Percentiles rank a stretch among this genome's conserved stretches.
Evolutionary conservation across 1,140 invertebrate genomes (phyloP).

Genomic region (Diploscapter pachys): DNA sequence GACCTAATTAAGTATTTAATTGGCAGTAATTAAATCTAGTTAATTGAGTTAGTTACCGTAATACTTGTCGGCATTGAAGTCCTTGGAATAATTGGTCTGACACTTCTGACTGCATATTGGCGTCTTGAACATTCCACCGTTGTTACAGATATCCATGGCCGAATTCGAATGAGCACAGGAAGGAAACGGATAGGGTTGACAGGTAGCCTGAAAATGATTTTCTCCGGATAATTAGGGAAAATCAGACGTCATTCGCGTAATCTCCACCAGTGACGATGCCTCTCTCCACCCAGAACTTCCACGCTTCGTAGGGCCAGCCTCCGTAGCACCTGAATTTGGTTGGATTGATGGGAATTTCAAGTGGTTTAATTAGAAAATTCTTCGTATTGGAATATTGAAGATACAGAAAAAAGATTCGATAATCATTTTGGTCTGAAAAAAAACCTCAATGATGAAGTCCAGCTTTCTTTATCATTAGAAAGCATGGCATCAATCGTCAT

Average conservation of each 20-base stretch:
- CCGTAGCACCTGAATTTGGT: slow-evolving; percentile 39
- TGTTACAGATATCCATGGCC: not conserved
- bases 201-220: not conserved
- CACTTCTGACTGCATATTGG: not conserved
- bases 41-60: slow-evolving; percentile 67
- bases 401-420: not conserved
- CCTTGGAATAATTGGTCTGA: not conserved
- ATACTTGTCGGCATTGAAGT: slow-evolving; percentile 66
- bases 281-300: slow-evolving; percentile 14
- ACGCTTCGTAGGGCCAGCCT: slow-evolving; percentile 26
- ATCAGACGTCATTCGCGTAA: not conserved
- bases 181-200: slow-evolving; percentile 74
- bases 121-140: not conserved
- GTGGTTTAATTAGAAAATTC: too few relatives aligned
- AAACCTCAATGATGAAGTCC: too few relatives aligned
- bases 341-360: not conserved
- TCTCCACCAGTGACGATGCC: slow-evolving; percentile 26
- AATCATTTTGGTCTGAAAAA: not conserved
- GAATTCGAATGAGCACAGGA: slow-evolving; percentile 64
- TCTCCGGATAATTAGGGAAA: not conserved
- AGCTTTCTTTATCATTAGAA: too few relatives aligned
- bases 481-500: too few relatives aligned
- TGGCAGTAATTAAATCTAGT: not conserved
- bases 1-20: slow-evolving; percentile 60
- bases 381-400: too few relatives aligned